These are phyloP conservation scores for Ahaetulla prasina DNA, from an alignment of 2,113 vertebrate genomes.

Conservation along the genomic window DNA sequence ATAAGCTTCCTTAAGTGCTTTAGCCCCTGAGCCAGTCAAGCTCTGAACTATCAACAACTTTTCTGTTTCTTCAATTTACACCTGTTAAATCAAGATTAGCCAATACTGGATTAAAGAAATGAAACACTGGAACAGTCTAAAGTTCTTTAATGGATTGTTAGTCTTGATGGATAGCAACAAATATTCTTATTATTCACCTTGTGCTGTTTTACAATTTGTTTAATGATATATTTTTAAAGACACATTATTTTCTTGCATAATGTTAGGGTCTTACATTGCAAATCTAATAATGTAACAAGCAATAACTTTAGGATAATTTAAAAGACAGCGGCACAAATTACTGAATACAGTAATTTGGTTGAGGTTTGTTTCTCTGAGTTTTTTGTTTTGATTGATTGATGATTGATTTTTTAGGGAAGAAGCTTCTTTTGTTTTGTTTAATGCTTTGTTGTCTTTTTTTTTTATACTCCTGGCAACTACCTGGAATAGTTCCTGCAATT, in stretches of 20 bases:
- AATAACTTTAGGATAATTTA: constrained; percentile 6
- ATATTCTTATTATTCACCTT: neutral
- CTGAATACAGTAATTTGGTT: neutral
- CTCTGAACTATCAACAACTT: constrained; percentile 51
- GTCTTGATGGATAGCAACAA: constrained; percentile 50
- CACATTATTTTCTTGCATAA: neutral
- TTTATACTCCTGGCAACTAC: neutral
- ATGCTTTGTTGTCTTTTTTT: neutral
- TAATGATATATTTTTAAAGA: neutral
- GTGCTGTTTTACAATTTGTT: neutral
- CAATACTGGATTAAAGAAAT: constrained; percentile 59
- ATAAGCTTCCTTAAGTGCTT: constrained; percentile 64
- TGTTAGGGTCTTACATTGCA: neutral
- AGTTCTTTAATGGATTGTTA: constrained; percentile 39
- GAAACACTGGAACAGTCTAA: constrained; percentile 49
- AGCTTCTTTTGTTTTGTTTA: neutral
- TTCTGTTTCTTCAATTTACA: constrained; percentile 61
- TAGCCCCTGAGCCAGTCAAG: constrained; percentile 55
- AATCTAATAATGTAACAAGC: neutral
- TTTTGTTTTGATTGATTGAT: neutral
- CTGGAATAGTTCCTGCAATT: neutral
- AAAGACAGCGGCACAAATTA: neutral
- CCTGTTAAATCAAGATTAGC: constrained; percentile 65
- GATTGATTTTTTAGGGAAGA: neutral
- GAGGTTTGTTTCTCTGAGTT: neutral